Base-by-base conservation (phyloP, 1,140 invertebrate genomes). In the Aphelinus certus region DNA sequence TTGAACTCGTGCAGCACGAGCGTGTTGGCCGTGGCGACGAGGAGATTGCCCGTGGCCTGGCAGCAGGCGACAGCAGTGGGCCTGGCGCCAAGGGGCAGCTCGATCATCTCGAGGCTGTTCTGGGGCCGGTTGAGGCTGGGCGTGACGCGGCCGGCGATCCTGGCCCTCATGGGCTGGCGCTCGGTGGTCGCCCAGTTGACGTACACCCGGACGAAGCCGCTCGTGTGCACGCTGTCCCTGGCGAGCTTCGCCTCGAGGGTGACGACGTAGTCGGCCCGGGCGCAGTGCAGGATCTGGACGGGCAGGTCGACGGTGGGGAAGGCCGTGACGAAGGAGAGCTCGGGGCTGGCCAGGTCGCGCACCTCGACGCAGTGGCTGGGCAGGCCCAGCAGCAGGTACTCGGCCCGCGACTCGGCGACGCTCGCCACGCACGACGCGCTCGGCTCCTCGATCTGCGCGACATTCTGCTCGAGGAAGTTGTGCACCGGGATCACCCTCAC, bases 401-500 rank as follows among this genome's bases (percentile, higher is more conserved):
- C 88, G 62, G 85, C 86, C 2, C 88, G 86, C 57, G 76, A 47
- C 9, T 53, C 51, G 43, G 56, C 78, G 3, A 78, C 75, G 65
- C 73, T 83, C 42, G 90, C 91, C 6, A 90, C 86, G 49, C 91
- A 89, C 7, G 89, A 88, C 7, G 92, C 91, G 0, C 91, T 90
- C 1, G 92, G 90, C 75, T 92, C 92, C 53, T 93, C 92, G 62
- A 92, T 90, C 43, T 90, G 89, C 70, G 90, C 89, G 7, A 93
- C 90, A 79, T 91, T 89, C 82, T 93, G 92, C 26, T 89, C 89
- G 9, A 88, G 81, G 82, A 94, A 93, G 84, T 93, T 92, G 79
- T 93, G 92, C 67, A 92, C 91, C 43, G 91, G 91, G 66, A 93
- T 90, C 1, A 93, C 91, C 6, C 92, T 89, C 42, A 93, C 92